Base-by-base conservation (phyloP, 2,113 vertebrate species). In the Carassius gibelio region DNA sequence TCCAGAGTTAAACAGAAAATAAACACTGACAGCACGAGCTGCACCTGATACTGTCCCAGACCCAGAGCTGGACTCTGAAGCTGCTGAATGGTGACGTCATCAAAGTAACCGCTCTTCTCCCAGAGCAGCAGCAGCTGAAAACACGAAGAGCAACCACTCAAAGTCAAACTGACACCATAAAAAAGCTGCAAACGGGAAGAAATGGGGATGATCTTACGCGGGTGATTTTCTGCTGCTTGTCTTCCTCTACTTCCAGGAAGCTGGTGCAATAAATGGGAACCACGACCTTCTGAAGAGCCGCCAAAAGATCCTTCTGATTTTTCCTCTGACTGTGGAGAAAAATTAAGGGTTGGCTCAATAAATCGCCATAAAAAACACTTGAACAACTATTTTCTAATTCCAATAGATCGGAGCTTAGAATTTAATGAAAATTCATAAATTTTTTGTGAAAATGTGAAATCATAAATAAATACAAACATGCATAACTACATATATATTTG, bases 181-280 rank as follows among this genome's bases (percentile, higher is more conserved):
- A 4, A 13, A 55, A 59, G 19, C 52, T 55, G 57, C 19, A 59
- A 59, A n/a, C 3, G 8, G 19, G 57, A 59, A n/a, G 57, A n/a
- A 59, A 59, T 21, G 6, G 7, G 19, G 19, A 42, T 15, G 72
- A 68, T 85, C 89, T 81, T 89, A 99, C 98, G 93, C 98, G 92
- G 45, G 97, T 97, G 13, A 99, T 99, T 89, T 99, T 99, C 93
- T 99, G 98, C 86, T 99, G 98, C 81, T 99, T 99, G 88, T 99
- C 98, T 75, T 45, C 42, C 42, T 45, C 42, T 45, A 45, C 42
- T 10, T 45, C 97, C 80, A 99, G 91, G 86, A 99, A 99, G 90
- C 98, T 99, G 89, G 98, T 99, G 90, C 97, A 99, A 90, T 99
- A 99, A 86, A 99, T 98, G 75, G 98, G 98, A 78, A 99, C 98